A percentile compares a stretch with the other conserved stretches of the same genome.
Conservation (phyloP, 1,140 invertebrate genomes). For the Heterodera schachtii region DNA sequence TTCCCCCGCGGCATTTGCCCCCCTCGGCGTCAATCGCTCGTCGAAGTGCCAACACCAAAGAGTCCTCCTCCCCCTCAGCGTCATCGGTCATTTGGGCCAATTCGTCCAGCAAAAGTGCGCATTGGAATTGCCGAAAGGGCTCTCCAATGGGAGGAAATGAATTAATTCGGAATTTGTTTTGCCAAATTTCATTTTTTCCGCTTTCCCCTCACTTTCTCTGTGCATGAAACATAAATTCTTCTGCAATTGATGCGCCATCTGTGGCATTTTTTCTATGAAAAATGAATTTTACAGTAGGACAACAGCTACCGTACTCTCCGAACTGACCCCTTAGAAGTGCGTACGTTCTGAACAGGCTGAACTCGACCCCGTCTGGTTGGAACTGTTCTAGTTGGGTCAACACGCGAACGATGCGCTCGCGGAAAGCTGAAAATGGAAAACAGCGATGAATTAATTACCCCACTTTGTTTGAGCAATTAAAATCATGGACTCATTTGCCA, state of each 20-base stretch:
- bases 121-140: conserved; percentile 14
- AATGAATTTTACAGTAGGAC: not conserved
- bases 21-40: not conserved
- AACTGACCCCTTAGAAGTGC: conserved; percentile 11
- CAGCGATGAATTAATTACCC: too few species aligned
- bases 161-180: not conserved
- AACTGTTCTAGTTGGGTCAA: conserved; percentile 9
- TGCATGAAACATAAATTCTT: conserved; percentile 20
- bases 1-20: not conserved
- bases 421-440: not conserved
- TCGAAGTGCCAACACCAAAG: not conserved
- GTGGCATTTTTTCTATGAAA: conserved; percentile 33
- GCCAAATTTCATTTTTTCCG: not conserved
- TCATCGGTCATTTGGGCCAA: conserved; percentile 2
- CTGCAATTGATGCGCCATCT: conserved; percentile 29
- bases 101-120: conserved; percentile 13
- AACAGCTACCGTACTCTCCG: not conserved
- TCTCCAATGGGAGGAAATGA: not conserved
- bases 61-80: not conserved
- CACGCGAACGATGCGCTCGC: conserved; percentile 10
- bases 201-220: not conserved
- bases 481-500: too few species aligned
- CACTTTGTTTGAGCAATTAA: too few species aligned
- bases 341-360: conserved; percentile 1
- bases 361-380: conserved; percentile 9